phyloP scores from a whole-genome alignment of 2,797 vertebrate species.

The Falco concolor region DNA sequence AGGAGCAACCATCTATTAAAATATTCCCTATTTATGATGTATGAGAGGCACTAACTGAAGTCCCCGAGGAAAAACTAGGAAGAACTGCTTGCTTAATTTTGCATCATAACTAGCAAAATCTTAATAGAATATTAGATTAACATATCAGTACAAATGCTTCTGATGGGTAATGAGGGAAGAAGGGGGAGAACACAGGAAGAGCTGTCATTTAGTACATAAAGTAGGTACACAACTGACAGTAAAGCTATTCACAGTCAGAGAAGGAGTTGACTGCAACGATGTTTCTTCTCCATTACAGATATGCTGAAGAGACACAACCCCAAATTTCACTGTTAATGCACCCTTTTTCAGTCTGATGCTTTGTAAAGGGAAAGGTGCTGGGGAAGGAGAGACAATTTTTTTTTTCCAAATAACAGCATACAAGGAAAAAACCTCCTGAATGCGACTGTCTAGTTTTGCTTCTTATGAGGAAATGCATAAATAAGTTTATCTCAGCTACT shows the following conservation, averaged over 20 bases:
- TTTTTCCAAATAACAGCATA: neutral
- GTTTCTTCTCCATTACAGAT: neutral
- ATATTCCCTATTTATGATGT: neutral
- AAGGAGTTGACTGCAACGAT: neutral
- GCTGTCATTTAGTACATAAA: neutral
- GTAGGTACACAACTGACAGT: neutral
- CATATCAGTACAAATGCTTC: neutral
- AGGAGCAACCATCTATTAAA: neutral
- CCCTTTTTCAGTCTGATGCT: neutral
- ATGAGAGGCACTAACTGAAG: neutral
- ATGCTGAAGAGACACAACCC: neutral
- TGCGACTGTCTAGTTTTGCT: neutral
- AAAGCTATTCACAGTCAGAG: neutral
- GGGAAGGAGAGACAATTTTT: neutral
- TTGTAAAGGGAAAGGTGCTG: neutral
- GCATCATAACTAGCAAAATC: neutral
- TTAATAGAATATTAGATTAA: neutral
- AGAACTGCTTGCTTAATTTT: neutral
- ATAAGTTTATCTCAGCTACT: neutral
- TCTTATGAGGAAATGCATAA: neutral
- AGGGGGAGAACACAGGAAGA: neutral
- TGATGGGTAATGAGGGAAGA: neutral
- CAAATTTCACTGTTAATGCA: neutral
- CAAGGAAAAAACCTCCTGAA: neutral
- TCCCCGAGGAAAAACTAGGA: neutral